Percentiles rank a stretch among this genome's conserved stretches.
phyloP scores from a whole-genome alignment of 2,113 vertebrate genomes.

The Anarrhichthys ocellatus region DNA sequence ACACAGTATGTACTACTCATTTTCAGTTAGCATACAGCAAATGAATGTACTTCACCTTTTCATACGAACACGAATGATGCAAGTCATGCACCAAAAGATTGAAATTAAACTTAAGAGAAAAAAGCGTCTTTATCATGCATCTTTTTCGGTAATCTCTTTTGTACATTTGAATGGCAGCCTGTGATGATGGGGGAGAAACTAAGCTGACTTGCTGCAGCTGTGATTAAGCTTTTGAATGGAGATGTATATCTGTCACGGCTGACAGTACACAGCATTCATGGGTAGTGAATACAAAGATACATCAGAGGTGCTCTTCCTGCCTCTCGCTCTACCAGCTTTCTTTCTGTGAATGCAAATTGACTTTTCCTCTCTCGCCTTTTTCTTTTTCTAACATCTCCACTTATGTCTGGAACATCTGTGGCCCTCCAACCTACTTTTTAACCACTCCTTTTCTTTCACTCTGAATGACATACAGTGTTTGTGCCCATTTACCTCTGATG shows the following conservation, averaged over 20 bases:
- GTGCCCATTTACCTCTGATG: neutral
- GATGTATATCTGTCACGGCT: constrained; percentile 8
- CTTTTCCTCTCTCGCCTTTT: neutral
- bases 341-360: neutral
- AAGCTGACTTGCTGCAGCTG: neutral
- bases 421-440: neutral
- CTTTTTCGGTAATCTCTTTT: neutral
- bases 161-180: constrained; percentile 3
- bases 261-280: neutral
- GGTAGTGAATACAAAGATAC: neutral
- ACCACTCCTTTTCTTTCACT: neutral
- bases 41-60: neutral
- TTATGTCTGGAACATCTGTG: neutral
- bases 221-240: neutral
- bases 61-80: neutral
- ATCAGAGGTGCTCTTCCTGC: neutral
- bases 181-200: constrained; percentile 1
- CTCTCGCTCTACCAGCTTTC: neutral
- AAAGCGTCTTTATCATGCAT: neutral
- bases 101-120: neutral
- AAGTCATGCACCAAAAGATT: neutral
- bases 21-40: no score
- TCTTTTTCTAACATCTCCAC: neutral
- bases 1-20: neutral
- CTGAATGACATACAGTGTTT: neutral